Percentiles rank a stretch among this genome's conserved stretches.
These are phyloP conservation scores for Chlorops oryzae DNA, from an alignment of 1,140 invertebrate species.

Conservation along the genomic window DNA sequence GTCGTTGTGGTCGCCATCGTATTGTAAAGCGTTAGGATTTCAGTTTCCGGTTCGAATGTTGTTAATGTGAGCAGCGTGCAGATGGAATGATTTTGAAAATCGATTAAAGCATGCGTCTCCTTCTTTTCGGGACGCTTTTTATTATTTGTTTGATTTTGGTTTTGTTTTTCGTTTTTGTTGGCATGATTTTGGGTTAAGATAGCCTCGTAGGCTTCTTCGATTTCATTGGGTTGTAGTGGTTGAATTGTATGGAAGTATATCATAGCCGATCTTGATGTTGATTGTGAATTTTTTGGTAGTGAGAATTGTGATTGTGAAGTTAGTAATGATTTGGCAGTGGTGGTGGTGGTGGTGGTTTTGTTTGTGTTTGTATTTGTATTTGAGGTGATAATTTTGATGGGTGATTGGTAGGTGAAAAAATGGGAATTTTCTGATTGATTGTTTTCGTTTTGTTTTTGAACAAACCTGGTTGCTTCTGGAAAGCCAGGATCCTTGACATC, in stretches of 20 bases:
- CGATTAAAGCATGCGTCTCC: conserved; percentile 45
- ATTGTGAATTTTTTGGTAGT: conserved; percentile 4
- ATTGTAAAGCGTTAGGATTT: conserved; percentile 37
- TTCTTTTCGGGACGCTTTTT: conserved; percentile 17
- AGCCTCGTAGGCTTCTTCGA: conserved; percentile 37
- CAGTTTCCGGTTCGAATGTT: conserved; percentile 39
- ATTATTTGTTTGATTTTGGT: conserved; percentile 18
- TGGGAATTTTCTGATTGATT: conserved; percentile 7
- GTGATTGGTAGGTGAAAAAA: conserved; percentile 7
- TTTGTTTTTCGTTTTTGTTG: conserved; percentile 17
- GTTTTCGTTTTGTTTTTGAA: conserved; percentile 21
- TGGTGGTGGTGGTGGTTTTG: not conserved
- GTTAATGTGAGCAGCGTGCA: conserved; percentile 45
- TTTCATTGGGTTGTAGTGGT: conserved; percentile 33
- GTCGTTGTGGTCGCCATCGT: conserved; percentile 4
- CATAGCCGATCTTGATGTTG: not conserved
- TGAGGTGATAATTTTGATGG: conserved; percentile 15
- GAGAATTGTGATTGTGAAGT: not conserved
- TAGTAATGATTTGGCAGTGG: conserved; percentile 4
- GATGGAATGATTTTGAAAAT: conserved; percentile 41
- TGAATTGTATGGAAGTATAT: conserved; percentile 38
- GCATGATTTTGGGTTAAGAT: conserved; percentile 21
- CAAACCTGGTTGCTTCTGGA: conserved; percentile 59
- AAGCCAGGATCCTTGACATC: conserved; percentile 72
- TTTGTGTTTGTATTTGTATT: conserved; percentile 8